These are phyloP conservation scores for Phragmatobia fuliginosa DNA, from an alignment of 2,888 invertebrate genomes.

Conservation along the genomic window DNA sequence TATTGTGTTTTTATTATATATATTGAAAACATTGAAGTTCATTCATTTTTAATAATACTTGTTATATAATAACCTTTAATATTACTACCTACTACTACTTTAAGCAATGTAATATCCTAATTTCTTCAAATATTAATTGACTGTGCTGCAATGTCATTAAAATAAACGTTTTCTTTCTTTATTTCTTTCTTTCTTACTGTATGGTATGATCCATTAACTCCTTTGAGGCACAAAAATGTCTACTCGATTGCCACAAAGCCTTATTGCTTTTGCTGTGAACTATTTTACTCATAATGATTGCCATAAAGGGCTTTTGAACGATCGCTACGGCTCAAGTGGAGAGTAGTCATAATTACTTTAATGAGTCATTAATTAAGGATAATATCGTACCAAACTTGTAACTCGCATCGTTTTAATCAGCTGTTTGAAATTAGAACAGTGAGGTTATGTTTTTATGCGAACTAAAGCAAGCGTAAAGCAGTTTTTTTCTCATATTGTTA, in stretches of 20 bases:
- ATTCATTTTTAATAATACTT: too few relatives aligned
- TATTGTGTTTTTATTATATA: too few relatives aligned
- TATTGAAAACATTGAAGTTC: too few relatives aligned
- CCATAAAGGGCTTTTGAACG: background rate
- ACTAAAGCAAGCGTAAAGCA: background rate
- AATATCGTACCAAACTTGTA: background rate
- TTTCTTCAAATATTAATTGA: too few relatives aligned
- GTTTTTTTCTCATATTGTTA: background rate
- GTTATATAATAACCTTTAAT: too few relatives aligned
- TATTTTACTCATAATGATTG: background rate
- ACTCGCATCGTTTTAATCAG: background rate
- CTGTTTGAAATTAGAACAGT: slow-evolving; percentile 1
- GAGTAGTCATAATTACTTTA: background rate
- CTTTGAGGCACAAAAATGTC: slow-evolving; percentile 61
- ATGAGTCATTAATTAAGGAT: background rate
- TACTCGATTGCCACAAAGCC: slow-evolving; percentile 22
- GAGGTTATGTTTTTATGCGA: slow-evolving; percentile 1
- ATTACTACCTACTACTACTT: too few relatives aligned
- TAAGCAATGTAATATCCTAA: too few relatives aligned
- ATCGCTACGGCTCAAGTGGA: background rate
- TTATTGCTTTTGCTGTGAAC: slow-evolving; percentile 34
- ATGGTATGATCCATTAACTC: slow-evolving; percentile 71
- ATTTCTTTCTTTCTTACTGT: too few relatives aligned
- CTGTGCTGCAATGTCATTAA: too few relatives aligned
- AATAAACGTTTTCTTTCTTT: too few relatives aligned